phyloP scores from a whole-genome alignment of 1,140 invertebrate species.

The Drosophila aff. region DNA sequence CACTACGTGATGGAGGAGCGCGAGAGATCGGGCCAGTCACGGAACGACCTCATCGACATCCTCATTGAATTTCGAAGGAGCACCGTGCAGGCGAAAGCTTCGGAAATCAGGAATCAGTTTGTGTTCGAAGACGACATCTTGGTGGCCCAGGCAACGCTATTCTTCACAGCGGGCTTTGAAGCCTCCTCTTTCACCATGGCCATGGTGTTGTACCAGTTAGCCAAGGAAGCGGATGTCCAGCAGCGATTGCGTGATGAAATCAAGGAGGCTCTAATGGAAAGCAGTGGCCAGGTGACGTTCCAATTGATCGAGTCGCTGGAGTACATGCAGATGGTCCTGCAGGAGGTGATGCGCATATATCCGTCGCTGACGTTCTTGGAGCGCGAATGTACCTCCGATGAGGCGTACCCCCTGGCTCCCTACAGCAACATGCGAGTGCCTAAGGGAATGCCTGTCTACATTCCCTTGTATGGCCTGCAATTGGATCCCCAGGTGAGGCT shows the following conservation, averaged over 20 bases:
- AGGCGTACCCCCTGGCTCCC: slow-evolving; percentile 62
- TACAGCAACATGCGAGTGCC: slow-evolving; percentile 64
- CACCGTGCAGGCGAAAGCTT: slow-evolving; percentile 37
- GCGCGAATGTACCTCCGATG: slow-evolving; percentile 80
- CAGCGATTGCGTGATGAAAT: slow-evolving; percentile 85
- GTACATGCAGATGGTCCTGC: slow-evolving; percentile 85
- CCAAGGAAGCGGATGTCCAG: slow-evolving; percentile 85
- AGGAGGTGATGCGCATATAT: slow-evolving; percentile 87
- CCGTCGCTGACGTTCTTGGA: slow-evolving; percentile 87
- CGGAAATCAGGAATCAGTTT: slow-evolving; percentile 28
- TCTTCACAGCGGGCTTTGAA: slow-evolving; percentile 88
- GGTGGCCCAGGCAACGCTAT: slow-evolving; percentile 88
- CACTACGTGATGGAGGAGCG: slow-evolving; percentile 83
- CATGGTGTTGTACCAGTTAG: slow-evolving; percentile 86
- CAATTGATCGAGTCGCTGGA: slow-evolving; percentile 84
- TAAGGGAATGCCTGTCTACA: slow-evolving; percentile 74
- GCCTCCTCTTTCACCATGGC: slow-evolving; percentile 85
- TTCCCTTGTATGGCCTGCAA: slow-evolving; percentile 75
- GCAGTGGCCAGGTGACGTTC: slow-evolving; percentile 83
- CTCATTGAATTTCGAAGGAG: slow-evolving; percentile 70
- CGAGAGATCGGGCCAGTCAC: slow-evolving; percentile 55
- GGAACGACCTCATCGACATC: slow-evolving; percentile 86
- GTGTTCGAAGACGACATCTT: slow-evolving; percentile 85
- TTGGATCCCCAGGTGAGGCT: slow-evolving; percentile 70
- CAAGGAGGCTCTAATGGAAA: slow-evolving; percentile 71